Evolutionary conservation across 2,113 vertebrate species (phyloP), one percentile per base, ranked within the genome.

Genomic region (Rhinoptilus africanus): DNA sequence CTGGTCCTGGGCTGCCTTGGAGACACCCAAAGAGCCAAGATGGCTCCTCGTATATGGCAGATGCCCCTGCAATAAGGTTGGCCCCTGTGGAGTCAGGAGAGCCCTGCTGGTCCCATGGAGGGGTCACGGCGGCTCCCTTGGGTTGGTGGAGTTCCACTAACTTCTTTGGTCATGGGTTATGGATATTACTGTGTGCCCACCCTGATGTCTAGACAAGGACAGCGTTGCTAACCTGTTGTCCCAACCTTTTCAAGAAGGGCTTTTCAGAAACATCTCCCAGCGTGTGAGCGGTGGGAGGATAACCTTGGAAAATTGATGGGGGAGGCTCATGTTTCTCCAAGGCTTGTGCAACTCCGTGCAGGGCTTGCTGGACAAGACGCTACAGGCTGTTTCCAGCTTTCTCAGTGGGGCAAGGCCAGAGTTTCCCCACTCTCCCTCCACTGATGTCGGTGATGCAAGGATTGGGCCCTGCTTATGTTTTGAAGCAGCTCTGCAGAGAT

Each of bases 271-370:
- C 2, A 2, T 17, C 32, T 53, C 47, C 59, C 43, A 16, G 54
- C 24, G 21, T 30, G 26, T 4, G 8, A 43, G 17, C 1, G 1
- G 41, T 8, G 37, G 37, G 30, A 84, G 8, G 26, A 50, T 12
- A 59, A 72, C 59, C 43, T 39, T 34, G 37, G 45, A 45, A 81
- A 85, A 76, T 9, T 28, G 30, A 34, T 4, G 19, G 16, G 22
- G 28, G 30, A 73, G 24, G 41, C 0, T 0, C 19, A 16, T 4
- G 2, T 45, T 81, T 78, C 69, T 68, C 77, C 69, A 54, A 18
- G 32, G 73, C 30, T 20, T 57, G 77, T 4, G 3, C 15, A 41
- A 21, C 56, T 51, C 0, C 0, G 13, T 5, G 23, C 27, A 34
- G 62, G 63, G 6, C 39, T 78, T 37, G 35, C 54, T 60, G 34